Conservation (phyloP, 2,888 invertebrate genomes). For the Hirudinaria manillensis region DNA sequence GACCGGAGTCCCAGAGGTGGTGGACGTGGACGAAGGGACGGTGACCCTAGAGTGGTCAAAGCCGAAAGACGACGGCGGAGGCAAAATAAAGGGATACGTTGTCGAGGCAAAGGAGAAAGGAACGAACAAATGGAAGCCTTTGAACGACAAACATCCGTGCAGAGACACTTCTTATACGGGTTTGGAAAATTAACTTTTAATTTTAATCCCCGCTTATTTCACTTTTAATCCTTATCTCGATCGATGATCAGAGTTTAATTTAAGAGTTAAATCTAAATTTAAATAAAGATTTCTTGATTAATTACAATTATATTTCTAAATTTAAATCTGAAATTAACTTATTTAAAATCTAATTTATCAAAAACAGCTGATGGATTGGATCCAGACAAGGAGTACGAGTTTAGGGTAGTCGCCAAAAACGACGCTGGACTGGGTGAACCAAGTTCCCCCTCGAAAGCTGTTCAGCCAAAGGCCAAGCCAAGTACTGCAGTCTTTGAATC, state of each 20-base stretch:
- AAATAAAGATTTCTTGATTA: neutral
- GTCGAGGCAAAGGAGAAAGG: constrained; percentile 67
- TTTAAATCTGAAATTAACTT: no score
- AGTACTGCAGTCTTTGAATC: constrained; percentile 39
- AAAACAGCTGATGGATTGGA: constrained; percentile 58
- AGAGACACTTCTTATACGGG: constrained; percentile 68
- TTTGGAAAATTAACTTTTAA: constrained; percentile 11
- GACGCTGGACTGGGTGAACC: constrained; percentile 93
- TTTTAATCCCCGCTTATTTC: neutral
- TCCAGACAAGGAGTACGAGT: constrained; percentile 90
- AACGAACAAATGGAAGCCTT: constrained; percentile 64
- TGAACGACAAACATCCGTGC: constrained; percentile 67
- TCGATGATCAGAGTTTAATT: neutral
- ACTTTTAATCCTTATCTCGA: neutral
- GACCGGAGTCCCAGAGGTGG: constrained; percentile 79
- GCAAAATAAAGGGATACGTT: constrained; percentile 69
- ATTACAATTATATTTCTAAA: no score
- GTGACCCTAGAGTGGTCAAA: constrained; percentile 89
- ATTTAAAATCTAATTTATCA: neutral
- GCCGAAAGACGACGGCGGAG: constrained; percentile 82
- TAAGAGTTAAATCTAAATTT: neutral
- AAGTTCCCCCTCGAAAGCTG: constrained; percentile 71
- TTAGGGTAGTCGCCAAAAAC: constrained; percentile 82
- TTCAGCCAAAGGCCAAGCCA: constrained; percentile 76
- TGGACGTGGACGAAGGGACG: constrained; percentile 78